A percentile compares a stretch with the other conserved stretches of the same genome.
phyloP scores from a whole-genome alignment of 2,797 vertebrate genomes.

The Chrosomus eos region DNA sequence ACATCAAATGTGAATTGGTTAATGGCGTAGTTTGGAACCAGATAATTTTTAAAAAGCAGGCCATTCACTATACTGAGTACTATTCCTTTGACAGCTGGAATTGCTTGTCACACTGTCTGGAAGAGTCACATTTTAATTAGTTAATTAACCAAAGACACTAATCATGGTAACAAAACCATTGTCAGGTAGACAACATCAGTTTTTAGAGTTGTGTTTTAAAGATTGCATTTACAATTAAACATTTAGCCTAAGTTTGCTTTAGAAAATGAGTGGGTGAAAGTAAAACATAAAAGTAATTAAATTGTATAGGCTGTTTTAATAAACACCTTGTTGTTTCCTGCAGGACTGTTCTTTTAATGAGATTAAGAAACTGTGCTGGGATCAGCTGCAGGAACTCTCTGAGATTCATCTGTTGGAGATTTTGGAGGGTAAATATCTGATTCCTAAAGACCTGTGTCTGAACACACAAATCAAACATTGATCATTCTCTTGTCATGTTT shows the following conservation, averaged over 20 bases:
- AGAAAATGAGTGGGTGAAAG: background rate
- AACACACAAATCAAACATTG: background rate
- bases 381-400: slow-evolving; percentile 89
- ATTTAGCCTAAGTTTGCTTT: background rate
- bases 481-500: background rate
- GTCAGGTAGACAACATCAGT: background rate
- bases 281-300: background rate
- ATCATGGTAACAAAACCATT: background rate
- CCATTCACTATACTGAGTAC: background rate
- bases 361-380: slow-evolving; percentile 91
- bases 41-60: background rate
- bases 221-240: background rate
- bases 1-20: background rate
- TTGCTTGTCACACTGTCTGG: background rate
- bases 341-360: slow-evolving; percentile 75
- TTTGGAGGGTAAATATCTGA: slow-evolving; percentile 84
- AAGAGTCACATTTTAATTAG: background rate
- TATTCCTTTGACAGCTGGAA: background rate
- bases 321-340: background rate
- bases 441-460: background rate
- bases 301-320: background rate
- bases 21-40: background rate
- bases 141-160: background rate
- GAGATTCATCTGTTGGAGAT: slow-evolving; percentile 89
- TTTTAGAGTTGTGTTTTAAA: background rate